Percentiles rank a stretch among this genome's conserved stretches.
phyloP scores from a whole-genome alignment of 1,140 invertebrate genomes.

The Papilio polyxenes region DNA sequence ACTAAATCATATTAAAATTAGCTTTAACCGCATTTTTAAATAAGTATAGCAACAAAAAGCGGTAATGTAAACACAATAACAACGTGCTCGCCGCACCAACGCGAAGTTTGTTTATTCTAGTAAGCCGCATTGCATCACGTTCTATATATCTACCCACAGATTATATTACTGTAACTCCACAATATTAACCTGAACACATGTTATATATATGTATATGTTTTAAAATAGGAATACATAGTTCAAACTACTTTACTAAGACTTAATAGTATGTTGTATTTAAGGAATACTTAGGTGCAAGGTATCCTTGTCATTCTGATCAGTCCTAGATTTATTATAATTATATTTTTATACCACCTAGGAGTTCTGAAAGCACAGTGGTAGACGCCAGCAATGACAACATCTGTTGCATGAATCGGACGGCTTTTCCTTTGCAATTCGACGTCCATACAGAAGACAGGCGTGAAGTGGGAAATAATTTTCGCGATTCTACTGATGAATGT shows the following conservation, averaged over 20 bases:
- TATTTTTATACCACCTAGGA: no score
- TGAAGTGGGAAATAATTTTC: no score
- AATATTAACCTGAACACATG: slow-evolving; percentile 3
- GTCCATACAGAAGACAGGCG: no score
- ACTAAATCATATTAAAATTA: neutral
- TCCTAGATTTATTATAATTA: no score
- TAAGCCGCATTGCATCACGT: slow-evolving; percentile 13
- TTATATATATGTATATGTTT: neutral
- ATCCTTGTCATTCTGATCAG: no score
- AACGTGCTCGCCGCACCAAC: slow-evolving; percentile 21
- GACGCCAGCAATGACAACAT: no score
- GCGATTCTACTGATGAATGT: no score
- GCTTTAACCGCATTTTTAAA: neutral
- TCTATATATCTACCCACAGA: slow-evolving; percentile 2
- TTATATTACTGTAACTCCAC: neutral
- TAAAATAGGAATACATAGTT: neutral
- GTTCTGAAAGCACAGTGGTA: no score
- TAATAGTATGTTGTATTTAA: no score
- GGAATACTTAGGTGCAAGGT: no score
- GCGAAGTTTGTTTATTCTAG: slow-evolving; percentile 14
- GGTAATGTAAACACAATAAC: slow-evolving; percentile 9
- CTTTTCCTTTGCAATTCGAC: no score
- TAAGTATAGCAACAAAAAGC: slow-evolving; percentile 11
- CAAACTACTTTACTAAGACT: neutral
- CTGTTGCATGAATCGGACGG: no score